Evolutionary conservation across 1,140 invertebrate genomes (phyloP).

Genomic region (Belonocnema kinseyi): DNA sequence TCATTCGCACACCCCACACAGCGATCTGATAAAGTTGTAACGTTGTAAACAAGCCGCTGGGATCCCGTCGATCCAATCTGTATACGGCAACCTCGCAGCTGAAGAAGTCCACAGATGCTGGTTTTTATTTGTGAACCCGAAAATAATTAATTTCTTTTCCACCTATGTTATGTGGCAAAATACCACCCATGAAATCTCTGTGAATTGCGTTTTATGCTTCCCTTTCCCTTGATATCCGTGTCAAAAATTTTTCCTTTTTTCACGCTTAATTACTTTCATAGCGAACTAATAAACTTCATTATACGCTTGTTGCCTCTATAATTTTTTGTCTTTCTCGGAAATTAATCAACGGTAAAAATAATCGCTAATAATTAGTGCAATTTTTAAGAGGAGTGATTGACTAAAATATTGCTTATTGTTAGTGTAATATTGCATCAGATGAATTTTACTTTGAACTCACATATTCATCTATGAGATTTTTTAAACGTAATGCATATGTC

Average conservation of each 20-base stretch:
- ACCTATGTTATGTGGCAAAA: slow-evolving; percentile 2
- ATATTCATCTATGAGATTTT: too few species aligned
- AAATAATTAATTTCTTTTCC: slow-evolving; percentile 28
- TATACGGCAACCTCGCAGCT: slow-evolving; percentile 13
- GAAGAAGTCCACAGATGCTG: slow-evolving; percentile 19
- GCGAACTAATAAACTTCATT: background rate
- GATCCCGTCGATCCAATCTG: slow-evolving; percentile 26
- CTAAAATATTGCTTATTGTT: too few species aligned
- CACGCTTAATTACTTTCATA: slow-evolving; percentile 1
- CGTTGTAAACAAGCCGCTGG: slow-evolving; percentile 24
- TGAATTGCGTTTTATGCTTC: slow-evolving; percentile 9
- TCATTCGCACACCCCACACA: background rate
- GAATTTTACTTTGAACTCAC: too few species aligned
- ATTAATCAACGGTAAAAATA: background rate
- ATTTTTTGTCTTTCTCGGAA: background rate
- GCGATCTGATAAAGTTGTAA: slow-evolving; percentile 27
- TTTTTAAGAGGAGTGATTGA: background rate
- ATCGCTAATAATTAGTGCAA: background rate
- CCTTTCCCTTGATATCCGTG: background rate
- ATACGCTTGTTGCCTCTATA: background rate
- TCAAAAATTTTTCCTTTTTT: background rate
- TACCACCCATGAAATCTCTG: slow-evolving; percentile 17
- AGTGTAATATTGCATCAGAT: too few species aligned
- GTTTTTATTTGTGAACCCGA: slow-evolving; percentile 10
- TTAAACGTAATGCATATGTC: too few species aligned